A percentile compares a stretch with the other conserved stretches of the same genome.
phyloP scores from a whole-genome alignment of 2,797 vertebrate species.

The Coregonus suidteri region DNA sequence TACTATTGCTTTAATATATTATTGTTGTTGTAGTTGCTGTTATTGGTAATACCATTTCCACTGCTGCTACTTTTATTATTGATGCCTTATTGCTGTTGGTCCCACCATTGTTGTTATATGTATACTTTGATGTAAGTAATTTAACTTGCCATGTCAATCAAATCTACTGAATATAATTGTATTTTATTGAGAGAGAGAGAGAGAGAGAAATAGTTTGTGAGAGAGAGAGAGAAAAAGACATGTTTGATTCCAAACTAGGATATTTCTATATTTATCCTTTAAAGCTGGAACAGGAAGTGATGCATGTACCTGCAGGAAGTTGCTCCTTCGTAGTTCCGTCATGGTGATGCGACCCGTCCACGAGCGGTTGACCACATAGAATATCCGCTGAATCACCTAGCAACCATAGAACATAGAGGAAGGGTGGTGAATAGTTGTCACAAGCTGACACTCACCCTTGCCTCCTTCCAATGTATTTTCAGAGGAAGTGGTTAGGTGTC shows the following conservation, averaged over 20 bases:
- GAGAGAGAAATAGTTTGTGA: not conserved
- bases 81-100: too few species aligned
- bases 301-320: conserved; percentile 90
- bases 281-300: conserved; percentile 23
- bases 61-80: too few species aligned
- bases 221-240: not conserved
- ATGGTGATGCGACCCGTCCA: conserved; percentile 95
- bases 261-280: not conserved
- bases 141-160: too few species aligned
- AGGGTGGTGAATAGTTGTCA: not conserved
- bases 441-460: not conserved
- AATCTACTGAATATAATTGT: too few species aligned
- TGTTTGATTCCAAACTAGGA: not conserved
- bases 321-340: conserved; percentile 93
- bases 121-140: too few species aligned
- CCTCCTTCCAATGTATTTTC: conserved; percentile 3
- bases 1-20: too few species aligned
- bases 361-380: conserved; percentile 96
- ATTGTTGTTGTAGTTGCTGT: too few species aligned
- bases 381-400: conserved; percentile 98
- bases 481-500: conserved; percentile 64
- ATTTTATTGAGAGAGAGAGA: not conserved
- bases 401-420: not conserved
- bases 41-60: too few species aligned
- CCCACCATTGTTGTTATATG: too few species aligned